These are phyloP conservation scores for Helobdella robusta DNA, from an alignment of 2,888 invertebrate genomes.

Conservation along the genomic window DNA sequence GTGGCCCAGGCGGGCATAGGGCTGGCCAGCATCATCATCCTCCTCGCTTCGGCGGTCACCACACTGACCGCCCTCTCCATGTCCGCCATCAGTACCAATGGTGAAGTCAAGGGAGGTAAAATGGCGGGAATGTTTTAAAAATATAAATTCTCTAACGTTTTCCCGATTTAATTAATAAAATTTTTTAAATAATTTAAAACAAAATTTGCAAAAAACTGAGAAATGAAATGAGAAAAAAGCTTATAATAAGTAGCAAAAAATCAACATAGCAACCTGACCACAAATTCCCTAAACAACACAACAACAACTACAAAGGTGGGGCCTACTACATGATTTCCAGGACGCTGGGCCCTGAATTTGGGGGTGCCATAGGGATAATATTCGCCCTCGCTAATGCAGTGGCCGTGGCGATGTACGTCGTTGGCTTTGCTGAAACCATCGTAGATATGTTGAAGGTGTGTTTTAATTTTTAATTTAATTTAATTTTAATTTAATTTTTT, in stretches of 20 bases:
- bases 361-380: conserved; percentile 86
- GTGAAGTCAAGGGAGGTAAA: conserved; percentile 91
- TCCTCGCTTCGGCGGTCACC: conserved; percentile 52
- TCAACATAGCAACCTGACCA: too few relatives aligned
- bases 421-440: conserved; percentile 91
- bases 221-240: too few relatives aligned
- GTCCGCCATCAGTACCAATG: conserved; percentile 96
- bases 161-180: too few relatives aligned
- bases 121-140: too few relatives aligned
- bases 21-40: conserved; percentile 51
- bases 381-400: conserved; percentile 95
- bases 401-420: conserved; percentile 89
- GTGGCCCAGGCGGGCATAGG: conserved; percentile 84
- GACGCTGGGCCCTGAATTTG: conserved; percentile 90
- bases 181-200: too few relatives aligned
- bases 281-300: too few relatives aligned
- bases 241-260: too few relatives aligned
- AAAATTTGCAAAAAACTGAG: too few relatives aligned
- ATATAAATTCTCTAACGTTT: too few relatives aligned
- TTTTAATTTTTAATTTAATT: not conserved
- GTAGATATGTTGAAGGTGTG: conserved; percentile 47
- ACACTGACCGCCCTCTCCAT: conserved; percentile 86
- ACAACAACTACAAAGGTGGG: conserved; percentile 59
- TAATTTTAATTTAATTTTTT: not conserved
- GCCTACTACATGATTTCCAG: conserved; percentile 94